Conservation (phyloP, 1,140 invertebrate species). For the Caenorhabditis brenneri region DNA sequence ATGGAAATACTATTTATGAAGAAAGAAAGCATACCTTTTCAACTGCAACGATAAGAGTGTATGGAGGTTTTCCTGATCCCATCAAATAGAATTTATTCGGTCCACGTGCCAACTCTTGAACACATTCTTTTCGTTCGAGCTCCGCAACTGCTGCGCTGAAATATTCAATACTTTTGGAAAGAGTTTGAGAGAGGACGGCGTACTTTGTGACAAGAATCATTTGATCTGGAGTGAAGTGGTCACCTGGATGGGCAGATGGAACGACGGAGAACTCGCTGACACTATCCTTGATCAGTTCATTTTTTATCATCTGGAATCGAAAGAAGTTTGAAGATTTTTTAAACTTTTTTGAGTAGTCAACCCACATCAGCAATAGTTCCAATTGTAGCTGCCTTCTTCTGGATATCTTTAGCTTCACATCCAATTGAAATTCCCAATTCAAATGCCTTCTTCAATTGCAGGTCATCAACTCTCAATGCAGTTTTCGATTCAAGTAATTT, state of each 20-base stretch:
- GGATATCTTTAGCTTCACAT: constrained; percentile 45
- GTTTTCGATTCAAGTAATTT: constrained; percentile 18
- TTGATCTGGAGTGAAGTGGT: constrained; percentile 68
- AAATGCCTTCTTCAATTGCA: constrained; percentile 50
- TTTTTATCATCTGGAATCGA: constrained; percentile 61
- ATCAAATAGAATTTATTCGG: constrained; percentile 56
- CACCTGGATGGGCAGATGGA: constrained; percentile 66
- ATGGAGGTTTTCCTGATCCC: constrained; percentile 57
- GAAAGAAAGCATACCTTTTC: too few species aligned
- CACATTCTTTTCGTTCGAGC: constrained; percentile 47
- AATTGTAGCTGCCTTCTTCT: constrained; percentile 50
- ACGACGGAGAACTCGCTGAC: constrained; percentile 68
- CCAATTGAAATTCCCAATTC: constrained; percentile 66
- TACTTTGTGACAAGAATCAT: constrained; percentile 57
- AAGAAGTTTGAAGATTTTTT: not conserved
- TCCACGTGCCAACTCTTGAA: constrained; percentile 49
- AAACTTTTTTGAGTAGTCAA: not conserved
- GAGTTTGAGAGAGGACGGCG: not conserved
- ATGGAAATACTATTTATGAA: not conserved
- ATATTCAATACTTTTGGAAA: constrained; percentile 49
- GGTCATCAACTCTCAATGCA: constrained; percentile 36
- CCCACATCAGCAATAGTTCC: constrained; percentile 44
- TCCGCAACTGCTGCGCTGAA: constrained; percentile 21
- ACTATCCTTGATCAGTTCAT: constrained; percentile 61
- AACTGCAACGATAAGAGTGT: constrained; percentile 65